Evolutionary conservation across 2,888 invertebrate species (phyloP), one percentile per base, ranked within the genome.

Genomic region (Actias luna): DNA sequence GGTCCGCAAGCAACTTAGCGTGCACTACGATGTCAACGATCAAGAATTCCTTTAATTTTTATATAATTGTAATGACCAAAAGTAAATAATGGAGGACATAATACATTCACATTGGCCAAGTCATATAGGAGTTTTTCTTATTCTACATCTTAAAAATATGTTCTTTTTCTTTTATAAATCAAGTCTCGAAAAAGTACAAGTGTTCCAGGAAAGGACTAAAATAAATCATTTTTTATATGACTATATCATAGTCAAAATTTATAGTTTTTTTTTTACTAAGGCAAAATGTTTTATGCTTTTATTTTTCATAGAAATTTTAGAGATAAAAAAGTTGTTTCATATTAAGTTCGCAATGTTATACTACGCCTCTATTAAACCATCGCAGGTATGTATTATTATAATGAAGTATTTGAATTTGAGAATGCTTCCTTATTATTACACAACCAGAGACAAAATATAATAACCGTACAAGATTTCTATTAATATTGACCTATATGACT

Each of bases 1-100:
- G 46, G 89, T 97, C 52, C 92, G 96, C n/a, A 93, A 92, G 68
- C 95, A 96, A 86, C 73, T 96, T 57, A 95, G 95, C 1, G 95
- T 95, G 0, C 85, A 85, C 22, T 95, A 91, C 74, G 89, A 93
- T 46, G 93, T 82, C 7, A 94, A 95, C 78, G 83, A 91, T 58
- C 67, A 79, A 65, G 79, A 84, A 55, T 87, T 75, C 63, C 72
- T 75, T 59, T 78, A 65, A 71, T n/a, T 39, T 31, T 14, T 12
- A 25, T 2, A 33, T n/a, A n/a, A n/a, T n/a, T n/a, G n/a, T n/a
- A n/a, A n/a, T n/a, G n/a, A n/a, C n/a, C n/a, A n/a, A n/a, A n/a
- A n/a, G n/a, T n/a, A n/a, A n/a, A n/a, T n/a, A n/a, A n/a, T n/a
- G n/a, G n/a, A n/a, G n/a, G n/a, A n/a, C n/a, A n/a, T n/a, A n/a